These are phyloP conservation scores for Nycticebus coucang DNA, from an alignment of 2,113 vertebrate species.

Conservation along the genomic window DNA sequence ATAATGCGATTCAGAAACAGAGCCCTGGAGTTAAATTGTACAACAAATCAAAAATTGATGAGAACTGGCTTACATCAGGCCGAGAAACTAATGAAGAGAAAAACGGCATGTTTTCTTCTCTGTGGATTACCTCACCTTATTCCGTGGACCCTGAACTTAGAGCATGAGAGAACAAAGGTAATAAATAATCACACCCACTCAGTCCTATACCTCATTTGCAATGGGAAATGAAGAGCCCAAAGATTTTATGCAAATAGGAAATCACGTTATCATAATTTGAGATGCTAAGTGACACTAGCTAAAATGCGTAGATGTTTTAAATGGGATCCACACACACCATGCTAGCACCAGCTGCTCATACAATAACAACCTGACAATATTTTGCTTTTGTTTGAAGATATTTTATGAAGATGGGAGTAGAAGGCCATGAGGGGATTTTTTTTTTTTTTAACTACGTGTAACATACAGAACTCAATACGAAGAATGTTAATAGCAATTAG, in stretches of 20 bases:
- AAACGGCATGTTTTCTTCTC: constrained; percentile 63
- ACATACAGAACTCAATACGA: neutral
- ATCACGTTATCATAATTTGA: neutral
- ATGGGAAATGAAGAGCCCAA: constrained; percentile 26
- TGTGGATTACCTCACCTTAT: constrained; percentile 53
- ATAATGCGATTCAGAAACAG: constrained; percentile 57
- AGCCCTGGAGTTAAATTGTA: constrained; percentile 71
- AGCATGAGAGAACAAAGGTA: constrained; percentile 36
- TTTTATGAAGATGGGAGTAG: neutral
- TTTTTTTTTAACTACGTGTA: neutral
- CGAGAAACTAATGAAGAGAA: constrained; percentile 71
- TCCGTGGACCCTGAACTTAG: constrained; percentile 23
- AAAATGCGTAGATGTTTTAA: neutral
- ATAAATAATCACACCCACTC: constrained; percentile 53
- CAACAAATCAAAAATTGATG: constrained; percentile 73
- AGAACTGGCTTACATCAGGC: constrained; percentile 58
- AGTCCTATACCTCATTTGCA: neutral
- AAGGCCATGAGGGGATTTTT: neutral
- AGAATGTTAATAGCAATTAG: constrained; percentile 44
- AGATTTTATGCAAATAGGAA: constrained; percentile 56
- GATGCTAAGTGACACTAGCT: neutral
- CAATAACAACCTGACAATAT: neutral
- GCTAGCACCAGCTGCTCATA: constrained; percentile 31
- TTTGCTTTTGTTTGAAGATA: constrained; percentile 29
- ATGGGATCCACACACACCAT: neutral